Evolutionary conservation across 2,888 invertebrate genomes (phyloP).

Genomic region (Amphipoea lucens): DNA sequence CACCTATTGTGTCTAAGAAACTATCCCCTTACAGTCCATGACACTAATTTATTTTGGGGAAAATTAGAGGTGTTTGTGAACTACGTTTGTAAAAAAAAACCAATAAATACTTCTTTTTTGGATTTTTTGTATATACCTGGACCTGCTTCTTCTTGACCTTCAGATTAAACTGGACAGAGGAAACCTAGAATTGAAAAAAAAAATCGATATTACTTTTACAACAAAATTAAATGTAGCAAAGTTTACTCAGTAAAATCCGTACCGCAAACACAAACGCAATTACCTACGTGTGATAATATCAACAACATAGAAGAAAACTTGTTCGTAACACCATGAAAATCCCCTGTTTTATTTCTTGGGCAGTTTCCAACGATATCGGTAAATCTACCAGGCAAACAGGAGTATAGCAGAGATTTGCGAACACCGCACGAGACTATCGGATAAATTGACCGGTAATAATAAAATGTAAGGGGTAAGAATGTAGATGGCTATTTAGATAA

Average conservation of each 20-base stretch:
- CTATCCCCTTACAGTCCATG: slow-evolving; percentile 48
- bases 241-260: slow-evolving; percentile 36
- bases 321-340: slow-evolving; percentile 72
- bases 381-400: slow-evolving; percentile 88
- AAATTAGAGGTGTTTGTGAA: slow-evolving; percentile 3
- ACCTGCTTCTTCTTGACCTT: neutral
- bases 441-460: slow-evolving; percentile 91
- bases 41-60: slow-evolving; percentile 40
- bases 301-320: slow-evolving; percentile 63
- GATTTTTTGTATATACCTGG: neutral
- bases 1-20: slow-evolving; percentile 83
- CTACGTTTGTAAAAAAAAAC: neutral
- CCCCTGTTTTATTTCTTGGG: slow-evolving; percentile 82
- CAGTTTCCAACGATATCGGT: slow-evolving; percentile 83
- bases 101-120: neutral
- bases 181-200: neutral
- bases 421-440: slow-evolving; percentile 79
- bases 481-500: slow-evolving; percentile 91
- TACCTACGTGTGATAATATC: slow-evolving; percentile 66
- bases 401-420: slow-evolving; percentile 86
- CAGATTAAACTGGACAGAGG: neutral
- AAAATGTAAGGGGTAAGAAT: slow-evolving; percentile 91
- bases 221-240: slow-evolving; percentile 25
- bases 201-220: neutral
- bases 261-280: slow-evolving; percentile 54